Evolutionary conservation across 2,113 vertebrate genomes (phyloP).

Genomic region (Anser cygnoides): DNA sequence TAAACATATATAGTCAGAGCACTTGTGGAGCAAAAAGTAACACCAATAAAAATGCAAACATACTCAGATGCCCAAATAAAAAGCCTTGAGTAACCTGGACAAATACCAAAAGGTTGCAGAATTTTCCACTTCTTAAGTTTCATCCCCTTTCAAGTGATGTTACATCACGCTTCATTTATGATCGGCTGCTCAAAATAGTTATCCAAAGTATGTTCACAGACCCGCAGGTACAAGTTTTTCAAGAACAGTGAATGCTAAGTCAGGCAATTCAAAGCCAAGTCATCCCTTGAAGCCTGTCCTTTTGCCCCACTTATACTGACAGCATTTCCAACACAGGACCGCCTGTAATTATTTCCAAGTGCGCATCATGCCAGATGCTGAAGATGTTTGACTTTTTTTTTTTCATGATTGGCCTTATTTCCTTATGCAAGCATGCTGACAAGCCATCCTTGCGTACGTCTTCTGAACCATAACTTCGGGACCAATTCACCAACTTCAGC

Average conservation of each 20-base stretch:
- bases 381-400: not conserved
- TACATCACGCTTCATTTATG: not conserved
- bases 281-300: not conserved
- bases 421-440: not conserved
- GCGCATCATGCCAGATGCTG: not conserved
- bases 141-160: not conserved
- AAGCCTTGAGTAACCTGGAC: not conserved
- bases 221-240: not conserved
- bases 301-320: not conserved
- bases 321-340: not conserved
- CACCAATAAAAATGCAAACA: not conserved
- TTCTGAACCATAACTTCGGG: not conserved
- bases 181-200: not conserved
- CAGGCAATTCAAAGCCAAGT: not conserved
- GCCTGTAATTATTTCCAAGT: constrained; percentile 1
- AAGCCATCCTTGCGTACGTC: not conserved
- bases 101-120: not conserved
- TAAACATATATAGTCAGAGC: not conserved
- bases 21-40: not conserved
- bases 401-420: constrained; percentile 6
- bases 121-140: not conserved
- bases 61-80: not conserved
- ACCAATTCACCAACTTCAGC: not conserved
- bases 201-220: not conserved
- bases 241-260: not conserved